These are phyloP conservation scores for Ennomos quercinarius DNA, from an alignment of 2,888 invertebrate species.

Conservation along the genomic window DNA sequence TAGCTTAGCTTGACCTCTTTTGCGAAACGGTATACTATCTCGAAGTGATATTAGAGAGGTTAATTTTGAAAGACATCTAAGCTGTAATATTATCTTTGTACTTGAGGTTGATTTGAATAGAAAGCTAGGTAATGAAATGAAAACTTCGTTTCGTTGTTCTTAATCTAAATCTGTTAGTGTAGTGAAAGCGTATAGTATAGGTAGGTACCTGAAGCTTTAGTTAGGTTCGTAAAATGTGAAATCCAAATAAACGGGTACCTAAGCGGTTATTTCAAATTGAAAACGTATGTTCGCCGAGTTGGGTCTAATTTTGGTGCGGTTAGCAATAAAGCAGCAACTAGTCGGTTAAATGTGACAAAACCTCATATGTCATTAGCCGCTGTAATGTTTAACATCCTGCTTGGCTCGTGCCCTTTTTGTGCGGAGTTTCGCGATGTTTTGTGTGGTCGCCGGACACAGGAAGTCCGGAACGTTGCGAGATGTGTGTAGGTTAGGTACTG, in stretches of 20 bases:
- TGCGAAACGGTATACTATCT: constrained; percentile 1
- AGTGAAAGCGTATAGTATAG: neutral
- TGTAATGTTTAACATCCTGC: constrained; percentile 60
- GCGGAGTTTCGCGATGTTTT: constrained; percentile 62
- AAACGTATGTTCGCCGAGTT: constrained; percentile 22
- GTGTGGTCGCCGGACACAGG: constrained; percentile 60
- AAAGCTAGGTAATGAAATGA: too few species aligned
- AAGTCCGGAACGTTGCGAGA: constrained; percentile 62
- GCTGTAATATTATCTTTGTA: too few species aligned
- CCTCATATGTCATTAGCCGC: constrained; percentile 51
- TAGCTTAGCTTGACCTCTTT: constrained; percentile 20
- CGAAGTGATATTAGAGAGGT: neutral
- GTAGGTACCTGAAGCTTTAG: too few species aligned
- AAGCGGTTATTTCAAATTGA: constrained; percentile 3
- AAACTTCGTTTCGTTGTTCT: too few species aligned
- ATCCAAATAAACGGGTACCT: constrained; percentile 2
- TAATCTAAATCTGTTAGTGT: too few species aligned
- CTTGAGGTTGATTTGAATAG: too few species aligned
- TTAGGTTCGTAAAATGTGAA: constrained; percentile 5
- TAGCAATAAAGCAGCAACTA: constrained; percentile 49
- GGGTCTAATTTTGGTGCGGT: constrained; percentile 45
- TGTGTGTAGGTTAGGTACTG: too few species aligned
- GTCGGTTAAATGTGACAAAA: constrained; percentile 40
- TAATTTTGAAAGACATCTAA: constrained; percentile 8
- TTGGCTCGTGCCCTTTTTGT: constrained; percentile 58